Percentiles rank a stretch among this genome's conserved stretches.
These are phyloP conservation scores for Callyntrura guangdongensis DNA, from an alignment of 2,888 invertebrate species.

Conservation along the genomic window DNA sequence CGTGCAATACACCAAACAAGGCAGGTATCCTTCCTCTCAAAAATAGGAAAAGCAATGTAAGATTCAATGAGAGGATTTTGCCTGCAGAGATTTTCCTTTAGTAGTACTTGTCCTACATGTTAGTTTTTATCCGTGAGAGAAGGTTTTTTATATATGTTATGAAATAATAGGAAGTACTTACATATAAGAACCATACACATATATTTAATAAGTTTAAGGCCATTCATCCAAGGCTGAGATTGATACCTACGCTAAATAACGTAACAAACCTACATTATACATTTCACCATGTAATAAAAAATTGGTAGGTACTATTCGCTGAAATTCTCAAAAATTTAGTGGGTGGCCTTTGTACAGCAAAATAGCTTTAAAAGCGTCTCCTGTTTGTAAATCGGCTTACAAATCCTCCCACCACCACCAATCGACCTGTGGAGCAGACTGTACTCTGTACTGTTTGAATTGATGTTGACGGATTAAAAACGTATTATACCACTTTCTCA, in stretches of 20 bases:
- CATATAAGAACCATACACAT: neutral
- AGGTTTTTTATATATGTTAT: neutral
- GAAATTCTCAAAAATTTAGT: neutral
- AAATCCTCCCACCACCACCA: constrained; percentile 25
- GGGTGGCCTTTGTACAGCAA: constrained; percentile 26
- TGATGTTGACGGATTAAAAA: constrained; percentile 42
- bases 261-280: neutral
- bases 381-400: constrained; percentile 43
- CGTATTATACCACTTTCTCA: constrained; percentile 9
- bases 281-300: neutral
- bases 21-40: neutral
- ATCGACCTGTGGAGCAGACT: constrained; percentile 57
- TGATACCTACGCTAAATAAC: no score
- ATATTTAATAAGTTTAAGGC: neutral
- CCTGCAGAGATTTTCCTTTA: constrained; percentile 29
- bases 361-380: constrained; percentile 24
- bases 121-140: neutral
- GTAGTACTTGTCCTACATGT: neutral
- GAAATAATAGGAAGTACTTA: neutral
- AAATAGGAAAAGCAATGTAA: constrained; percentile 1
- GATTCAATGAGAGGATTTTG: constrained; percentile 34
- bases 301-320: neutral
- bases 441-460: constrained; percentile 23
- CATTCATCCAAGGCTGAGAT: neutral
- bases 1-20: neutral